Base-by-base conservation (phyloP, 2,888 invertebrate species). In the Adineta ricciae region DNA sequence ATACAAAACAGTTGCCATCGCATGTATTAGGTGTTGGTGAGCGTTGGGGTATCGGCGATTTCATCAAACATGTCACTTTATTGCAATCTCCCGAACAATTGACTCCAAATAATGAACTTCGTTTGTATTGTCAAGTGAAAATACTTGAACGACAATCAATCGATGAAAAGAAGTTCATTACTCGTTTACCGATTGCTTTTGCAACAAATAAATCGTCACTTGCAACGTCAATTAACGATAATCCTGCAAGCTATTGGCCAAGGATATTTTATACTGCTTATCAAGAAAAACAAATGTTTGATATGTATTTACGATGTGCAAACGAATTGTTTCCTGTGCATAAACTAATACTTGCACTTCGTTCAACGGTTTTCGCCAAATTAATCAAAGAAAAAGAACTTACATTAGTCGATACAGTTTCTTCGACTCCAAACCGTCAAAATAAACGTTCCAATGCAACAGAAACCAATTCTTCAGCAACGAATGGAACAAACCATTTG, bases 221-320 rank as follows among this genome's bases (percentile, higher is more conserved):
- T n/a, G n/a, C 24, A 56, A 56, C 24, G 27, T 27, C 72, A 73
- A 73, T 73, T 5, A 73, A 5, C 36, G 72, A 73, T 36, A 36
- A 73, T 73, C 38, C 72, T 36, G 38, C 72, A 73, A 32, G 19
- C 5, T 36, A 73, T 73, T 73, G 36, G 72, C 21, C 72, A 73
- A 73, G 5, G 19, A 21, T 73, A 73, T 73, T 73, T 73, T 73
- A 73, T 73, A 73, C 72, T 21, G 72, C 72, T 73, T 73, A 73
- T 73, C 36, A 36, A 21, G 72, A 73, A 32, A 73, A 73, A 73
- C 14, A 21, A 14, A 21, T 73, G 21, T 36, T 9, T 36, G 36
- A 73, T 38, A 73, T 38, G 38, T 73, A 36, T 73, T 36, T 73
- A 73, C 14, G 72, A 36, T 73, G 38, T 73, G 36, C 7, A 73